Evolutionary conservation across 1,140 invertebrate species (phyloP), one percentile per base, ranked within the genome.

Genomic region (Drosophila mayri): DNA sequence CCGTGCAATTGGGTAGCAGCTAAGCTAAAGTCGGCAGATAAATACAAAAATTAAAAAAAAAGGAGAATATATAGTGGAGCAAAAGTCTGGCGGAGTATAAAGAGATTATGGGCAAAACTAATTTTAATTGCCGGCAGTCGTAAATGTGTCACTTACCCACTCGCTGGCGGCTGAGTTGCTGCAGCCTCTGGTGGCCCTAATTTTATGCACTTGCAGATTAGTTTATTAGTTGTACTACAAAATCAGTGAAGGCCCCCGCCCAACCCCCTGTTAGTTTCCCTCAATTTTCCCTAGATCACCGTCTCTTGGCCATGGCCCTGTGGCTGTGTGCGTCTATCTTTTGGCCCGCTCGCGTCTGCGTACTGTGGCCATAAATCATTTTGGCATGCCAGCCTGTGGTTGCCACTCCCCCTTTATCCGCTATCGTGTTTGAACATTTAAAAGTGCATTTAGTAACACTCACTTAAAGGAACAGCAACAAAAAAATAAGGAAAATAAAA

Each of bases 381-480:
- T 91, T 84, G 88, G 70, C 88, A 75, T 84, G 86, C 85, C 73
- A 84, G 80, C 74, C 84, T 77, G 72, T 71, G 84, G 79, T 76
- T 46, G 70, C 71, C 74, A 77, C 62, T 52, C 47, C 49, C 59
- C 43, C 57, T 44, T 67, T 64, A 55, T 46, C 61, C 63, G 61
- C 40, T 65, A 84, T 84, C 84, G 82, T 88, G 84, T 88, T 88
- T 90, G 78, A 91, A 91, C 88, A 91, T 91, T 91, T 91, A 91
- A 91, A 91, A 90, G 88, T 91, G 90, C 88, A 91, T 91, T 90
- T 91, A 91, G 90, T 91, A 91, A 91, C 90, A 91, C 90, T 90
- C 81, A 91, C 85, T 91, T 91, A 91, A 91, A 78, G 55, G 58
- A 66, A 63, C 38, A 71, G 41, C 28, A 40, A 32, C 71, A 58